Percentiles rank a stretch among this genome's conserved stretches.
phyloP scores from a whole-genome alignment of 2,113 vertebrate species.

The Rhynchomys soricoides region DNA sequence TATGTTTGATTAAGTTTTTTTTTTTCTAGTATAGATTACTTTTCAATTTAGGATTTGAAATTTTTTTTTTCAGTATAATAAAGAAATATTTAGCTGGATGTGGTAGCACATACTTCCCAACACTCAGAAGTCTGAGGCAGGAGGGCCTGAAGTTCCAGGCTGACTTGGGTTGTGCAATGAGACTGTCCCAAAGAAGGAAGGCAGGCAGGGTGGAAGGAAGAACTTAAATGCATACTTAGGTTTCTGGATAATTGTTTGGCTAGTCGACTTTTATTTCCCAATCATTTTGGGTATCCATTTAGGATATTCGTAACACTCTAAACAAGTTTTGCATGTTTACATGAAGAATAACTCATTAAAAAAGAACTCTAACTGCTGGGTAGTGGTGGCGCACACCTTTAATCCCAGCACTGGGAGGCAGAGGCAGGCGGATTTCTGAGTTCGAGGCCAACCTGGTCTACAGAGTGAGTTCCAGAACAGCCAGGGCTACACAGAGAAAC shows the following conservation, averaged over 20 bases:
- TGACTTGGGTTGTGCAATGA: not conserved
- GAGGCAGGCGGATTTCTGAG: too few relatives aligned
- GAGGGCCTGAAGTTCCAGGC: not conserved
- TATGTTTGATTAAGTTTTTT: not conserved
- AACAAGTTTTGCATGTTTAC: not conserved
- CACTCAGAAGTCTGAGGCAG: not conserved
- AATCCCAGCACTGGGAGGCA: too few relatives aligned
- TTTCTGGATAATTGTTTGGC: not conserved
- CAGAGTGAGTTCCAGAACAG: too few relatives aligned
- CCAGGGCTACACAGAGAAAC: too few relatives aligned
- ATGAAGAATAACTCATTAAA: conserved; percentile 6
- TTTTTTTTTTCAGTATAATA: not conserved
- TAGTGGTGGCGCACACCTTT: too few relatives aligned
- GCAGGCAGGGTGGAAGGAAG: not conserved
- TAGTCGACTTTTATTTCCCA: not conserved
- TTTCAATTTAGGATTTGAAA: not conserved
- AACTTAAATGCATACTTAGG: not conserved
- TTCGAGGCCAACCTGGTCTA: too few relatives aligned
- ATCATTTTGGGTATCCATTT: not conserved
- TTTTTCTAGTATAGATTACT: not conserved
- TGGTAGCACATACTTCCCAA: not conserved
- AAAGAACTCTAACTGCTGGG: too few relatives aligned
- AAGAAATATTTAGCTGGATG: not conserved
- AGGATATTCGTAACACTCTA: not conserved
- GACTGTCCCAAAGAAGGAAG: not conserved